A percentile compares a stretch with the other conserved stretches of the same genome.
Conservation (phyloP, 2,797 vertebrate species). For the Philypnodon macrostomus region DNA sequence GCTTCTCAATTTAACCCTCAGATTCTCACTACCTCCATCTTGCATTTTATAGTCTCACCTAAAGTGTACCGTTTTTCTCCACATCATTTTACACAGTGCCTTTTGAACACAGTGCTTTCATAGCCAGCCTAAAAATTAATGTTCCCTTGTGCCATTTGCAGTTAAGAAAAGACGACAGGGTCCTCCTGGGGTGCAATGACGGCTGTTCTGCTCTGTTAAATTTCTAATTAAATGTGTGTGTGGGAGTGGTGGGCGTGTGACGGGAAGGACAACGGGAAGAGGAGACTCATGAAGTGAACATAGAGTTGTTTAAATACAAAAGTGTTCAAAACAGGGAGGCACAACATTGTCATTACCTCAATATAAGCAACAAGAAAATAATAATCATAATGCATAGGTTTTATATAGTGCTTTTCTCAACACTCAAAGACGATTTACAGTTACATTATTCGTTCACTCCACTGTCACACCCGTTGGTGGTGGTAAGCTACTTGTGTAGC, state of each 20-base stretch:
- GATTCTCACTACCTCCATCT: slow-evolving; percentile 20
- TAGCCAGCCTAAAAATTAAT: slow-evolving; percentile 81
- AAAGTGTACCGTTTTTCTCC: slow-evolving; percentile 57
- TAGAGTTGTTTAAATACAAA: slow-evolving; percentile 5
- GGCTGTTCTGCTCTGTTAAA: slow-evolving; percentile 81
- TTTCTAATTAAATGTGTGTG: slow-evolving; percentile 79
- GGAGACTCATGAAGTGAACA: slow-evolving; percentile 5
- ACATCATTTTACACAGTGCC: slow-evolving; percentile 45
- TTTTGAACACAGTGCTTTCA: slow-evolving; percentile 64
- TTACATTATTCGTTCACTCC: too few relatives aligned
- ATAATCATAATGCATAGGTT: too few relatives aligned
- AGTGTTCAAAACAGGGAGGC: too few relatives aligned
- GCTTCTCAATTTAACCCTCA: slow-evolving; percentile 28
- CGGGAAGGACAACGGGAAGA: slow-evolving; percentile 10
- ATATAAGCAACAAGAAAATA: too few relatives aligned
- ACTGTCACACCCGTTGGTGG: too few relatives aligned
- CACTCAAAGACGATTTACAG: too few relatives aligned
- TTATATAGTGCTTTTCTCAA: too few relatives aligned
- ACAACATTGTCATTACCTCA: too few relatives aligned
- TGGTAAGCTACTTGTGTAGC: too few relatives aligned
- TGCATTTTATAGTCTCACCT: too few relatives aligned
- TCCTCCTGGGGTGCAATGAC: slow-evolving; percentile 72
- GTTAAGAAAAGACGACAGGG: slow-evolving; percentile 80
- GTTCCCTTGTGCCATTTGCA: slow-evolving; percentile 78
- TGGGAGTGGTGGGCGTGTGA: slow-evolving; percentile 10